Percentiles rank a stretch among this genome's conserved stretches.
Conservation (phyloP, 2,888 invertebrate species). For the Athetis lepigone region DNA sequence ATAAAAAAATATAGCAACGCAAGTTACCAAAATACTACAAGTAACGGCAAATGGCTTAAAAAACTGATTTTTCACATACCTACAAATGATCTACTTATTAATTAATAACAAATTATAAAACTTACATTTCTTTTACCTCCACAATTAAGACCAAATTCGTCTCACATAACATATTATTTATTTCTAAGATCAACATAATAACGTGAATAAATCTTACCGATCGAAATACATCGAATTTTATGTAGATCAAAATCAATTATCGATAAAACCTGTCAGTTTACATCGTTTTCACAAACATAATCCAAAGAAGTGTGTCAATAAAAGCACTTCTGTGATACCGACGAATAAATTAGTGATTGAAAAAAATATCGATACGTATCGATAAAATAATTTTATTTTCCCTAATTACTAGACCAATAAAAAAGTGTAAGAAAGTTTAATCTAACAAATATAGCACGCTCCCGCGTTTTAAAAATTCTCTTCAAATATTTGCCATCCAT, state of each 20-base stretch:
- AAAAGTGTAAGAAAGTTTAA: too few species aligned
- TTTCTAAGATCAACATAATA: slow-evolving; percentile 8
- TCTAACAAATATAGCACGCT: too few species aligned
- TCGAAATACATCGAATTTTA: slow-evolving; percentile 37
- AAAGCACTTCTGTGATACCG: slow-evolving; percentile 48
- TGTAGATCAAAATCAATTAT: slow-evolving; percentile 55
- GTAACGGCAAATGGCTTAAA: too few species aligned
- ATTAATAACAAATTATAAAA: not conserved
- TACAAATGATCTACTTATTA: not conserved
- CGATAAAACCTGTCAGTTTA: slow-evolving; percentile 36
- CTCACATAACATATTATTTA: slow-evolving; percentile 7
- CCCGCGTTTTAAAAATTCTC: too few species aligned
- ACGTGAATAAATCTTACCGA: slow-evolving; percentile 19
- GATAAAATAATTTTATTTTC: too few species aligned
- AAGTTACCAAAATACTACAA: too few species aligned
- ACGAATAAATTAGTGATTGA: slow-evolving; percentile 23
- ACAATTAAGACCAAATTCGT: slow-evolving; percentile 2
- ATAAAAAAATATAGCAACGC: too few species aligned
- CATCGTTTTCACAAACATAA: slow-evolving; percentile 48
- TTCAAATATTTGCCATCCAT: too few species aligned
- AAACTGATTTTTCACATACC: too few species aligned
- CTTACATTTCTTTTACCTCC: not conserved
- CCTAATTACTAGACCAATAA: too few species aligned
- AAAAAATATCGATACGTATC: slow-evolving; percentile 10
- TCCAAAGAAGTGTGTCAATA: slow-evolving; percentile 36